Evolutionary conservation across 2,113 vertebrate species (phyloP).

Genomic region (Hipposideros armiger): DNA sequence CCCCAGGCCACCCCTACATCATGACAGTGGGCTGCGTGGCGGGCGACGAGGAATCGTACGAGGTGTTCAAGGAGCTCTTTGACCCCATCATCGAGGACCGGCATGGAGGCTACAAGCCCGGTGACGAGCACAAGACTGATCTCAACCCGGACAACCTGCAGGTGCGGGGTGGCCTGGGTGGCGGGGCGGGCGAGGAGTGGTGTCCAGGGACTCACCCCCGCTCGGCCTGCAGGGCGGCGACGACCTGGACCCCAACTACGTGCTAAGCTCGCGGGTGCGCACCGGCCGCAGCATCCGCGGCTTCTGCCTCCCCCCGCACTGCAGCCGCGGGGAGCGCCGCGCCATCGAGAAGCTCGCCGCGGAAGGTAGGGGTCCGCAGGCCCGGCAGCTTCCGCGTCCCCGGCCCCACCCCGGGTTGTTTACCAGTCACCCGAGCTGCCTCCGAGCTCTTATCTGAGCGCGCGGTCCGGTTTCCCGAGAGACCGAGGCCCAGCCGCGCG

Average conservation of each 20-base stretch:
- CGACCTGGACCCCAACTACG: slow-evolving; percentile 96
- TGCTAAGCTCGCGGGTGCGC: slow-evolving; percentile 97
- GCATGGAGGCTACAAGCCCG: slow-evolving; percentile 97
- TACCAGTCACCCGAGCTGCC: neutral
- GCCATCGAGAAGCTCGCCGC: slow-evolving; percentile 95
- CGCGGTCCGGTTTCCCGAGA: neutral
- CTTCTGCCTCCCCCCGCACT: slow-evolving; percentile 97
- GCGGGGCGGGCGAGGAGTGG: neutral
- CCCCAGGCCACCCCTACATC: slow-evolving; percentile 95
- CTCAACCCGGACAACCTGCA: slow-evolving; percentile 93
- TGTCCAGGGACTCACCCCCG: neutral
- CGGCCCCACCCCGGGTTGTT: neutral
- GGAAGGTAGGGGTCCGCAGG: slow-evolving; percentile 89
- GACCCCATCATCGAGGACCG: slow-evolving; percentile 96
- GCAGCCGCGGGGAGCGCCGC: slow-evolving; percentile 96
- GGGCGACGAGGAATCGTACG: slow-evolving; percentile 96
- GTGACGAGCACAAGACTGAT: slow-evolving; percentile 97
- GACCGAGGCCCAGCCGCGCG: neutral
- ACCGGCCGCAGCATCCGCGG: slow-evolving; percentile 97
- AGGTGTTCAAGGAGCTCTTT: slow-evolving; percentile 95
- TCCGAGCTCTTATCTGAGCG: neutral
- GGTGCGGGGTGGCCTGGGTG: slow-evolving; percentile 84
- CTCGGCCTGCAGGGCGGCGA: slow-evolving; percentile 92
- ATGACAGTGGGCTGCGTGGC: slow-evolving; percentile 98
- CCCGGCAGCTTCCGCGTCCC: too few relatives aligned